Evolutionary conservation across 2,113 vertebrate genomes (phyloP).

Genomic region (Phycodurus eques): DNA sequence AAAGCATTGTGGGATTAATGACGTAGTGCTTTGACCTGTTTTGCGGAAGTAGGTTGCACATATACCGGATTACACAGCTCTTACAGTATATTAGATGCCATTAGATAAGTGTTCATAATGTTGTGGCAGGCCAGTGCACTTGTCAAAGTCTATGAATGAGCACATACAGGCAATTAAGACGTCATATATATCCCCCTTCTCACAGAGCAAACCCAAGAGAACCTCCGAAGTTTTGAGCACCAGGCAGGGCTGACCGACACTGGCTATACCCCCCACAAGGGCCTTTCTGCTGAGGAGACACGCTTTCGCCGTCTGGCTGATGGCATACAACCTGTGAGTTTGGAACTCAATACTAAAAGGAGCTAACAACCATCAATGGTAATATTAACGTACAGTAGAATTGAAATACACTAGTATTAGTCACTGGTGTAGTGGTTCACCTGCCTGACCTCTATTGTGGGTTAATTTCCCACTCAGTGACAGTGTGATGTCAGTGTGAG

Average conservation of each 20-base stretch:
- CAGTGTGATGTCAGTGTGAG: no score
- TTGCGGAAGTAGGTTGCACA: no score
- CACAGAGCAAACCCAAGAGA: constrained; percentile 90
- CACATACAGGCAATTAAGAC: neutral
- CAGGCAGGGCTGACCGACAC: constrained; percentile 89
- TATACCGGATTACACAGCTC: neutral
- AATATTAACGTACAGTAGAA: no score
- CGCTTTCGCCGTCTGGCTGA: constrained; percentile 85
- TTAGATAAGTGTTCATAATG: no score
- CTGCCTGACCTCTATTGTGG: no score
- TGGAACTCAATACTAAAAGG: no score
- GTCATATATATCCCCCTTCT: constrained; percentile 3
- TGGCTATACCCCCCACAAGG: constrained; percentile 89
- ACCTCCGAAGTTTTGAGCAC: constrained; percentile 89
- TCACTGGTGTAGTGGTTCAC: no score
- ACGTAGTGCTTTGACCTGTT: no score
- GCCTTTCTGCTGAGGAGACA: constrained; percentile 88
- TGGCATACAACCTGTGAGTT: constrained; percentile 81
- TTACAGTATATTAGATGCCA: neutral
- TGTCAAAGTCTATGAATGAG: neutral
- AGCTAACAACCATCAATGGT: no score
- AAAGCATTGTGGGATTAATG: no score
- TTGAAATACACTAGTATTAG: no score
- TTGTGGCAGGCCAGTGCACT: neutral
- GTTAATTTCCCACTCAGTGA: no score